Evolutionary conservation across 2,113 vertebrate species (phyloP).

Genomic region (Condylura cristata): DNA sequence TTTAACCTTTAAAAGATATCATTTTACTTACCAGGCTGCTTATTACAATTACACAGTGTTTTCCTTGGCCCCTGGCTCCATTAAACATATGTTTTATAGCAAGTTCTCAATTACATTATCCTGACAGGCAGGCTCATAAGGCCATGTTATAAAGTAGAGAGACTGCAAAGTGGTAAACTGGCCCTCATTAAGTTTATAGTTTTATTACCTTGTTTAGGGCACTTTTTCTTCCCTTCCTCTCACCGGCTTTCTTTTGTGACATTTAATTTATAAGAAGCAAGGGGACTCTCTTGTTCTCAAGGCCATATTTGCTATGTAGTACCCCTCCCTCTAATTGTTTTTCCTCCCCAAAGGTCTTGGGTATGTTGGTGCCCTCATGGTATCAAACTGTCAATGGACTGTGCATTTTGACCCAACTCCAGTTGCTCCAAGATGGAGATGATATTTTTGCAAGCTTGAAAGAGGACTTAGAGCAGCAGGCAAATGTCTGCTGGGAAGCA

Average conservation of each 20-base stretch:
- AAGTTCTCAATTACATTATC: conserved; percentile 81
- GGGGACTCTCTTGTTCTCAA: neutral
- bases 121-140: conserved; percentile 82
- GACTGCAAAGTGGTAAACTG: conserved; percentile 80
- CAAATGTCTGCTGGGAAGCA: conserved; percentile 43
- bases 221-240: conserved; percentile 80
- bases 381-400: neutral
- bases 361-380: neutral
- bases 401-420: neutral
- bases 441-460: conserved; percentile 9
- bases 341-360: neutral
- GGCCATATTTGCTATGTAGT: neutral
- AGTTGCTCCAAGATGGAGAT: conserved; percentile 25
- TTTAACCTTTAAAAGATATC: conserved; percentile 88
- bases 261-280: conserved; percentile 73
- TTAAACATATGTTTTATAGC: conserved; percentile 87
- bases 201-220: conserved; percentile 85
- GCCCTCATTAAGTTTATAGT: conserved; percentile 87
- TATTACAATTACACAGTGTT: conserved; percentile 88
- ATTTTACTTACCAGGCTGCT: conserved; percentile 86
- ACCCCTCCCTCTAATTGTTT: neutral
- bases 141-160: conserved; percentile 78
- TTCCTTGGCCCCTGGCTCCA: conserved; percentile 87
- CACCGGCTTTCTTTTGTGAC: conserved; percentile 28
- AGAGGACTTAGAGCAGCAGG: conserved; percentile 10